Conservation (phyloP, 2,797 vertebrate species). For the Anolis apletophallus region DNA sequence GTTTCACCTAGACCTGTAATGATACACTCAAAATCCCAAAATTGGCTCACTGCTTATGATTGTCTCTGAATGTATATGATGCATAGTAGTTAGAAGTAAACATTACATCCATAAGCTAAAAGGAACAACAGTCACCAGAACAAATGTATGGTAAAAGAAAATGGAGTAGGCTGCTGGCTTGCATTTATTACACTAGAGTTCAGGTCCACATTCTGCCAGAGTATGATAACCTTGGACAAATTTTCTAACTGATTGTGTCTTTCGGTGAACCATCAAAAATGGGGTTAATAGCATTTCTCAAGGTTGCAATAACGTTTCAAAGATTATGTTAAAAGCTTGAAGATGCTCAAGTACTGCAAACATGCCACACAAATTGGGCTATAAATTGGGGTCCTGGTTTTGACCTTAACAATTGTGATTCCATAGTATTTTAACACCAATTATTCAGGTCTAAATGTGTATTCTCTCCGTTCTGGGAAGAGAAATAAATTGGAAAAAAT, state of each 20-base stretch:
- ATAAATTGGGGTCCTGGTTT: not conserved
- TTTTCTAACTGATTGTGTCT: not conserved
- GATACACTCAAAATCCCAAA: not conserved
- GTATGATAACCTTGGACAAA: not conserved
- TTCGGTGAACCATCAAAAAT: conserved; percentile 4
- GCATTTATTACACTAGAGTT: not conserved
- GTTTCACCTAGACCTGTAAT: not conserved
- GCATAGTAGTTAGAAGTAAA: not conserved
- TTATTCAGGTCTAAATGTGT: not conserved
- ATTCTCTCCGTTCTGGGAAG: not conserved
- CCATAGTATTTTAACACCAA: not conserved
- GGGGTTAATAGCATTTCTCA: conserved; percentile 4
- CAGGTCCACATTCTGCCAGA: not conserved
- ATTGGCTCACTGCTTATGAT: not conserved
- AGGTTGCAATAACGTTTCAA: conserved; percentile 1
- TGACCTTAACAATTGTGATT: not conserved
- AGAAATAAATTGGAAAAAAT: not conserved
- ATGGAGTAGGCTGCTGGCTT: not conserved
- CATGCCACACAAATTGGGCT: not conserved
- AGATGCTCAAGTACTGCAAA: not conserved
- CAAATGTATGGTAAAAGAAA: not conserved
- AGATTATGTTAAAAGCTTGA: conserved; percentile 2
- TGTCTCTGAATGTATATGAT: not conserved
- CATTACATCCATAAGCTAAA: not conserved
- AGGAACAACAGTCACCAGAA: not conserved